Evolutionary conservation across 2,797 vertebrate species (phyloP).

Genomic region (Valencia hispanica): DNA sequence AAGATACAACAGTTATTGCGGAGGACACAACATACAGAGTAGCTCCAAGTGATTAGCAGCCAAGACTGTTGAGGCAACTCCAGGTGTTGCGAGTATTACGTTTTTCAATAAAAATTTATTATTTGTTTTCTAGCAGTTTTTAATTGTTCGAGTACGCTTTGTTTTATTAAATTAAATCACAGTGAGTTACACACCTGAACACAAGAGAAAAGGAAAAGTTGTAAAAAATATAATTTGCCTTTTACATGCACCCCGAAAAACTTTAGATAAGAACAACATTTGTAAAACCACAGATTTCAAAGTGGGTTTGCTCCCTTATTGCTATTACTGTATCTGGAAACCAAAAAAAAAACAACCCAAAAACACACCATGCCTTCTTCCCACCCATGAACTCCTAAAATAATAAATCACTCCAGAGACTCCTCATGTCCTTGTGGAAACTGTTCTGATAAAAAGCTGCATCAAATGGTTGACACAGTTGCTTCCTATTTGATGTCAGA

Average conservation of each 20-base stretch:
- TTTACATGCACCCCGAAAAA: neutral
- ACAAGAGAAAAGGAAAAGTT: neutral
- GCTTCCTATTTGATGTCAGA: neutral
- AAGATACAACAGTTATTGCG: neutral
- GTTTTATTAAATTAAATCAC: neutral
- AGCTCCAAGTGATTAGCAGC: neutral
- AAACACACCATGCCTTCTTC: neutral
- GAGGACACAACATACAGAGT: neutral
- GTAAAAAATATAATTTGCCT: neutral
- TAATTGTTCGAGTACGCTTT: neutral
- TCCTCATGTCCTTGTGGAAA: neutral
- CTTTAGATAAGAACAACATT: neutral
- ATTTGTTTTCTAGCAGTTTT: neutral
- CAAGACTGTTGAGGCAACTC: neutral
- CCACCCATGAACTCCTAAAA: neutral
- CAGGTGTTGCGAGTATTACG: neutral
- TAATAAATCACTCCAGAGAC: neutral
- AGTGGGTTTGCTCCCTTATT: neutral
- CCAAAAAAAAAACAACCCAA: too few species aligned
- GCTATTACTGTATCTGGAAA: neutral
- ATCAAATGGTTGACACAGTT: constrained; percentile 4
- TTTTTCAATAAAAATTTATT: neutral
- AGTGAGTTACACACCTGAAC: neutral
- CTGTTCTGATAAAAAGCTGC: constrained; percentile 3
- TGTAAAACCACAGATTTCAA: neutral